Percentiles rank a stretch among this genome's conserved stretches.
Evolutionary conservation across 2,888 invertebrate genomes (phyloP).

Genomic region (Biston betularia): DNA sequence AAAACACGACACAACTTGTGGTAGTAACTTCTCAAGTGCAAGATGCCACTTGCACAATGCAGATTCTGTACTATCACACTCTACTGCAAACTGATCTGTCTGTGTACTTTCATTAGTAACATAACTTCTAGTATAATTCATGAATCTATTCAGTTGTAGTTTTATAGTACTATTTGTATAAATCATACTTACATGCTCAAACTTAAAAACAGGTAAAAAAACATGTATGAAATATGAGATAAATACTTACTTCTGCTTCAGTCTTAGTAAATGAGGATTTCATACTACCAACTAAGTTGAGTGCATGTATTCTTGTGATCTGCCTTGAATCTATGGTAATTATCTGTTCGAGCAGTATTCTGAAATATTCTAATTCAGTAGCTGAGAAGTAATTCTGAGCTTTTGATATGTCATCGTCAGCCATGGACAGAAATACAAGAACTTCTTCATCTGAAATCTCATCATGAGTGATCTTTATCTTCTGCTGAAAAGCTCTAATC

Average conservation of each 20-base stretch:
- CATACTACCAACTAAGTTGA: constrained; percentile 71
- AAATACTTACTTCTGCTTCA: constrained; percentile 70
- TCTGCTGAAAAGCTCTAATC: constrained; percentile 70
- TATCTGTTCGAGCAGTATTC: constrained; percentile 72
- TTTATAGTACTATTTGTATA: no score
- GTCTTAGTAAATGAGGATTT: constrained; percentile 69
- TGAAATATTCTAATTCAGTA: constrained; percentile 74
- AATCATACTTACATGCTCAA: no score
- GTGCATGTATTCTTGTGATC: constrained; percentile 70
- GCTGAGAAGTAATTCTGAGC: constrained; percentile 71
- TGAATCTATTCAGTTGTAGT: no score
- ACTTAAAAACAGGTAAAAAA: background rate
- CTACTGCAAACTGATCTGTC: no score
- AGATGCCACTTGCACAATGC: no score
- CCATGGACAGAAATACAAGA: constrained; percentile 70
- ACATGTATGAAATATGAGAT: background rate
- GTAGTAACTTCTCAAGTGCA: no score
- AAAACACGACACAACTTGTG: no score
- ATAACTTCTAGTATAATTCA: no score
- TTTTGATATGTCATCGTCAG: constrained; percentile 72
- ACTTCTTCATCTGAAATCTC: constrained; percentile 72
- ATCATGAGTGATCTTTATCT: constrained; percentile 71
- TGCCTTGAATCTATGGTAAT: constrained; percentile 73
- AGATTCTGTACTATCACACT: no score
- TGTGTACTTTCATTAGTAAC: no score